Conservation (phyloP, 2,797 vertebrate genomes). For the Chelonia mydas region DNA sequence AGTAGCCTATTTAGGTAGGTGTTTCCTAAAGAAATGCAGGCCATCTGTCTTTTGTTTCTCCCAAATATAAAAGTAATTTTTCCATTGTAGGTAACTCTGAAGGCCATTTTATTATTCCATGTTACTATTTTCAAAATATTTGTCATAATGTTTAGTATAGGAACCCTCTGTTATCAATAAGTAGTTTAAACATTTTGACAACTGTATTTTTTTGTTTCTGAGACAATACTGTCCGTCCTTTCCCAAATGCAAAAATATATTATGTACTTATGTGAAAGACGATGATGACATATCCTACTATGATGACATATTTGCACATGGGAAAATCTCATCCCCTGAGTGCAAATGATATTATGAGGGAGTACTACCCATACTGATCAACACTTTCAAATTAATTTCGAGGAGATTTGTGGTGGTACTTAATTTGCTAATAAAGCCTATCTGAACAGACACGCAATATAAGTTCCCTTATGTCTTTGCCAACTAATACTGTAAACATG, state of each 20-base stretch:
- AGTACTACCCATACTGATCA: background rate
- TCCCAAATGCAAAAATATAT: background rate
- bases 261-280: rapidly evolving
- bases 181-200: rapidly evolving
- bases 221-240: background rate
- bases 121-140: background rate
- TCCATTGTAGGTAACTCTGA: background rate
- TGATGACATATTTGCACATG: background rate
- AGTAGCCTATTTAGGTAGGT: background rate
- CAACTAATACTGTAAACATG: background rate
- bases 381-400: background rate
- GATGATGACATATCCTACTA: background rate
- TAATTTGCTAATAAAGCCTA: background rate
- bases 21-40: background rate
- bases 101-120: background rate
- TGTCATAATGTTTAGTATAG: background rate
- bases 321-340: background rate
- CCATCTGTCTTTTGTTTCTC: background rate
- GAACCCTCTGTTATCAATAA: background rate
- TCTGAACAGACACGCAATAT: background rate
- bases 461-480: background rate
- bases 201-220: background rate
- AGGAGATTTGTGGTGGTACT: background rate
- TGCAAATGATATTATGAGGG: rapidly evolving
- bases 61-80: background rate